These are phyloP conservation scores for Eurosta solidaginis DNA, from an alignment of 1,140 invertebrate genomes.

Conservation along the genomic window DNA sequence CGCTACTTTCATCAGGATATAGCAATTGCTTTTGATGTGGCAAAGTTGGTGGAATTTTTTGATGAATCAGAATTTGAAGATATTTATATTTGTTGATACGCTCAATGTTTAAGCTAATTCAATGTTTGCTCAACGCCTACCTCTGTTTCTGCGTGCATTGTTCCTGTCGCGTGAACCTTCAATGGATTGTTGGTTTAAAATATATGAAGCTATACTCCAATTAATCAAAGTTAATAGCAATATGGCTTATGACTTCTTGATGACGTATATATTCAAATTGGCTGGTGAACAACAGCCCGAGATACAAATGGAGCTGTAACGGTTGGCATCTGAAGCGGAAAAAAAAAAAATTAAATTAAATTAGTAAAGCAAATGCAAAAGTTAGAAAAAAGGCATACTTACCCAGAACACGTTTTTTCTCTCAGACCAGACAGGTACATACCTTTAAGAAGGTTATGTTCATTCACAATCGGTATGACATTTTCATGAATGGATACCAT, in stretches of 20 bases:
- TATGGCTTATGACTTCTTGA: constrained; percentile 61
- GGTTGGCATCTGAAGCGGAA: no score
- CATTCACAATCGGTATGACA: no score
- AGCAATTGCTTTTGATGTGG: constrained; percentile 51
- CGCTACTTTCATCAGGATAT: constrained; percentile 54
- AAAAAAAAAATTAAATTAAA: no score
- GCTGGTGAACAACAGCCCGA: constrained; percentile 61
- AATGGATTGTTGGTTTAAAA: constrained; percentile 50
- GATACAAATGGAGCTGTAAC: constrained; percentile 62
- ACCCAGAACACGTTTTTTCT: no score
- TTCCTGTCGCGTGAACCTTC: constrained; percentile 57
- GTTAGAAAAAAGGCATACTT: no score
- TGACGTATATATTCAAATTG: constrained; percentile 64
- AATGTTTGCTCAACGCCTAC: constrained; percentile 51
- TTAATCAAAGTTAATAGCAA: constrained; percentile 55
- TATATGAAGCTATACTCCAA: constrained; percentile 57
- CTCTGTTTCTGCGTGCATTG: constrained; percentile 61
- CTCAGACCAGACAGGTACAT: no score
- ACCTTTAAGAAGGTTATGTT: no score
- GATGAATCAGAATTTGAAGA: constrained; percentile 50
- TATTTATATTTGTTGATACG: constrained; percentile 53
- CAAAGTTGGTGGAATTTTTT: constrained; percentile 50
- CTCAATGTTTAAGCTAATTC: constrained; percentile 52
- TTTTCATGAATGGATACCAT: no score
- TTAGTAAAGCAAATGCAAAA: no score